Percentiles rank a stretch among this genome's conserved stretches.
These are phyloP conservation scores for Pseudorectes ferrugineus DNA, from an alignment of 2,113 vertebrate species.

Conservation along the genomic window DNA sequence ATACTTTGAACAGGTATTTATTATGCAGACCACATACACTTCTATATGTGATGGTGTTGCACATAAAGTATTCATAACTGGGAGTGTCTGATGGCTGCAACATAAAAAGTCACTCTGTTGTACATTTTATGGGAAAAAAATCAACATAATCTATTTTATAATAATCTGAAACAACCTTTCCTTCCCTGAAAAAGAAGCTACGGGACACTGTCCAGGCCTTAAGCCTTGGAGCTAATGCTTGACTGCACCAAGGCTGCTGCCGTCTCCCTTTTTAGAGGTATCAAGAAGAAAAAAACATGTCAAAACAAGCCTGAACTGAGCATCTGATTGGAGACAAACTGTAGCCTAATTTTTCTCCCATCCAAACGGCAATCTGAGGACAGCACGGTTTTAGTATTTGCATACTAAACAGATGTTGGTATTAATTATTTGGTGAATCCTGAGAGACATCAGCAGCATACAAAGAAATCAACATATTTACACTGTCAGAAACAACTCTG, in stretches of 20 bases:
- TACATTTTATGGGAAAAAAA: background rate
- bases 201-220: background rate
- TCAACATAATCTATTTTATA: background rate
- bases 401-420: constrained; percentile 10
- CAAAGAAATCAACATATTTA: background rate
- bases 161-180: background rate
- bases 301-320: background rate
- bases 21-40: background rate
- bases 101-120: background rate
- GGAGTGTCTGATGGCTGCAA: background rate
- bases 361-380: background rate
- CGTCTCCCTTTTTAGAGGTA: background rate
- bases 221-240: background rate
- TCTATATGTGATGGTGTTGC: background rate
- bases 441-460: background rate
- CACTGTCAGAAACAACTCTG: background rate
- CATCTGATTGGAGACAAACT: background rate
- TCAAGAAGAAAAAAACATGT: background rate
- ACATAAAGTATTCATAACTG: background rate
- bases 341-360: background rate
- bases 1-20: background rate
- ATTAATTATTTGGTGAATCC: constrained; percentile 30
- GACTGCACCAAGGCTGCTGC: background rate
- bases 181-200: background rate
- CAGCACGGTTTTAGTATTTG: background rate